phyloP scores from a whole-genome alignment of 2,888 invertebrate species.

The Lumbricus terrestris region DNA sequence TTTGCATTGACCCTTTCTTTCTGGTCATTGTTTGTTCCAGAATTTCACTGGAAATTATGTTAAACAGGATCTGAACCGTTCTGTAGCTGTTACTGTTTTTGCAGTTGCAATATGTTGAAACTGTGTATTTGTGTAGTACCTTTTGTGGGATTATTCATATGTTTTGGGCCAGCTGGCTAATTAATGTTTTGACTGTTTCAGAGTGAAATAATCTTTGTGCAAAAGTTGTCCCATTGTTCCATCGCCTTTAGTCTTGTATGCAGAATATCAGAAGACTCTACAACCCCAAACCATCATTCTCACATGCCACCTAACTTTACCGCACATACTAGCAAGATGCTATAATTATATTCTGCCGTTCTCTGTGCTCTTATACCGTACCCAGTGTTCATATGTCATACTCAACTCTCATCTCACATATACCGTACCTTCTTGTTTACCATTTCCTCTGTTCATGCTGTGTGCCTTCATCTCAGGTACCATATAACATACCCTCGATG shows the following conservation, averaged over 20 bases:
- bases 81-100: not conserved
- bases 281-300: not conserved
- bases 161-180: too few species aligned
- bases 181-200: not conserved
- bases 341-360: not conserved
- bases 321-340: not conserved
- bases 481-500: not conserved
- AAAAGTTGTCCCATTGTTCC: not conserved
- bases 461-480: not conserved
- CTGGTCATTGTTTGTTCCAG: not conserved
- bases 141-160: not conserved
- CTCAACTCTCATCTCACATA: not conserved
- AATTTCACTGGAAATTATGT: not conserved
- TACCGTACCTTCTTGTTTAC: not conserved
- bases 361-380: not conserved
- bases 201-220: not conserved
- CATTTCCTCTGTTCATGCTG: not conserved
- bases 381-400: not conserved
- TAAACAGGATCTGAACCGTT: not conserved
- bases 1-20: not conserved
- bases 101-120: not conserved
- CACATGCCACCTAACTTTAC: not conserved
- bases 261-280: too few species aligned
- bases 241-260: too few species aligned
- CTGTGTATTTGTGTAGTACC: not conserved